phyloP scores from a whole-genome alignment of 2,113 vertebrate genomes.

The Bettongia penicillata region DNA sequence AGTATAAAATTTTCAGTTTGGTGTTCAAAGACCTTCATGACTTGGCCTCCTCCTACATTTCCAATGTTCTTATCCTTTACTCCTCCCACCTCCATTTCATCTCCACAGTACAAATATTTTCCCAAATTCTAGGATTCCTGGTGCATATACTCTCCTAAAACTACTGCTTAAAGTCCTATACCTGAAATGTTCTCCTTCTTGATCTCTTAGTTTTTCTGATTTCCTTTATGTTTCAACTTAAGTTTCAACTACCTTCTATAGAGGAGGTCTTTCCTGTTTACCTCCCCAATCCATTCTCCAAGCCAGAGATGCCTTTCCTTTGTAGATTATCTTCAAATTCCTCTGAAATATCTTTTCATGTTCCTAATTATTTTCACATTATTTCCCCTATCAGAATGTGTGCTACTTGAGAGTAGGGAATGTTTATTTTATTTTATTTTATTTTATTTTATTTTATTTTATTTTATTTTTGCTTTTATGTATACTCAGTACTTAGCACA shows the following conservation, averaged over 20 bases:
- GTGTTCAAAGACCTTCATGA: neutral
- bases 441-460: too few species aligned
- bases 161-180: neutral
- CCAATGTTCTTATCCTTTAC: neutral
- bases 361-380: neutral
- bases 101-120: neutral
- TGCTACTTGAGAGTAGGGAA: too few species aligned
- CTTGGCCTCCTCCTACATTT: neutral
- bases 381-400: neutral
- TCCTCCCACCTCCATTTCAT: neutral
- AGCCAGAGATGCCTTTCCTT: neutral
- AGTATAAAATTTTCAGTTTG: neutral
- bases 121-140: neutral
- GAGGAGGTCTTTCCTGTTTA: neutral
- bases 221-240: neutral
- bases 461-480: too few species aligned
- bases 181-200: neutral
- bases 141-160: neutral
- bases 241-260: neutral
- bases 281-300: too few species aligned
- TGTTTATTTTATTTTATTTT: too few species aligned
- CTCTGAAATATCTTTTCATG: neutral
- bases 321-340: neutral
- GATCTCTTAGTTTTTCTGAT: neutral
- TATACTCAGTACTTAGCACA: too few species aligned